Evolutionary conservation across 2,797 vertebrate genomes (phyloP).

Genomic region (Pitangus sulphuratus): DNA sequence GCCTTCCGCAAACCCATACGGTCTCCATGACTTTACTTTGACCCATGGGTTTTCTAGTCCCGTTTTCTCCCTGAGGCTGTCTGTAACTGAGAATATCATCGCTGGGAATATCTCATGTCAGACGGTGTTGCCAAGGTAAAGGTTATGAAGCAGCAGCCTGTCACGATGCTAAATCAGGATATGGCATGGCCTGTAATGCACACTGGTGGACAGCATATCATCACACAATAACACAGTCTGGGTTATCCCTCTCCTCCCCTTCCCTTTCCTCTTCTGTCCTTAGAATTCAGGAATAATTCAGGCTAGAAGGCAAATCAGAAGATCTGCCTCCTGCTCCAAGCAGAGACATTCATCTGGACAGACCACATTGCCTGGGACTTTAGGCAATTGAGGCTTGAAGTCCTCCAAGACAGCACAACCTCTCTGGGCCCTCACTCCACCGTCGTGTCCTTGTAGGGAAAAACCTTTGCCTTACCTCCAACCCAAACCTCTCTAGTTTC

Average conservation of each 20-base stretch:
- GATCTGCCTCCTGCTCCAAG: not conserved
- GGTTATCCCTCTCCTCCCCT: not conserved
- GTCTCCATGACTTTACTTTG: not conserved
- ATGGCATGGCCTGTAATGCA: not conserved
- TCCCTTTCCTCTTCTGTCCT: too few relatives aligned
- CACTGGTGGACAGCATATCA: not conserved
- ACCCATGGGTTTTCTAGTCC: not conserved
- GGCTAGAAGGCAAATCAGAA: not conserved
- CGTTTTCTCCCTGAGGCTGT: not conserved
- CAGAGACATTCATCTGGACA: not conserved
- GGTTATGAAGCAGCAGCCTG: not conserved
- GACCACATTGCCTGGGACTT: not conserved
- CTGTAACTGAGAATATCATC: not conserved
- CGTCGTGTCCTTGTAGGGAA: rapidly evolving
- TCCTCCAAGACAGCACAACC: not conserved
- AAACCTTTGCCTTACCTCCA: not conserved
- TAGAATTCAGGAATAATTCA: not conserved
- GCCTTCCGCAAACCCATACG: not conserved
- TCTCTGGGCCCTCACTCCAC: not conserved
- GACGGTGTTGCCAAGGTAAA: not conserved
- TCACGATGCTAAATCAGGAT: not conserved
- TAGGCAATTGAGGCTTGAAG: not conserved
- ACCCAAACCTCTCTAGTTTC: not conserved
- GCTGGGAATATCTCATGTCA: not conserved
- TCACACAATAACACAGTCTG: not conserved